Base-by-base conservation (phyloP, 1,140 invertebrate genomes). In the Drosophila truncata region DNA sequence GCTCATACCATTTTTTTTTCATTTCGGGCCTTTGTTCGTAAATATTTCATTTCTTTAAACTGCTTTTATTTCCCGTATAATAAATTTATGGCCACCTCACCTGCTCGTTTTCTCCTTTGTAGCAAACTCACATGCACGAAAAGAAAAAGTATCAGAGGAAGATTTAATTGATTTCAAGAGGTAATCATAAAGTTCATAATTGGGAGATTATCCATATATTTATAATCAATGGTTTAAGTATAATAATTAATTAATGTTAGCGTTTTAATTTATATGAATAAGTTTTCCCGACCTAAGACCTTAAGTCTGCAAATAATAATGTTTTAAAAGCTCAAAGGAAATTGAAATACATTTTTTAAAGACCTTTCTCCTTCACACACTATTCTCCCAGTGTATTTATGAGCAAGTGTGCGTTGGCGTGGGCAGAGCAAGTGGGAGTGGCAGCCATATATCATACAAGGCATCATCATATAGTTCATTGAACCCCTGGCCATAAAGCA, bases 381-480 rank as follows among this genome's bases (percentile, higher is more conserved):
- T 13, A 35, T 50, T 55, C 9, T 11, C 33, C 2, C 33, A 55
- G 52, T 55, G 52, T 7, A 54, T 9, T 35, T 54, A 55, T 55
- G 52, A 55, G 33, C 2, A 5, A 37, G 52, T 35, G 31, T 41
- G 46, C 42, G 29, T 31, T 46, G 44, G 63, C 52, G 25, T 50
- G 42, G 29, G 44, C 25, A 27, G 39, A 20, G 39, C 57, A 61
- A 55, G 46, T 37, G 61, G 50, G 54, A 42, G 81, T 83, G 66
- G 52, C 54, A 70, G 25, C 37, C 74, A 84, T 87, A 83, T 80
- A 87, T 87, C 83, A 87, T 88, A 80, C 54, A 60, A 55, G 67
- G 63, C 74, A 78, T 78, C 75, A 88, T 87, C 80, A 87, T 84
- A 87, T 87, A 87, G 83, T 87, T 87, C 83, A 87, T 87, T 88